phyloP scores from a whole-genome alignment of 1,140 invertebrate species.

The Monochamus saltuarius region DNA sequence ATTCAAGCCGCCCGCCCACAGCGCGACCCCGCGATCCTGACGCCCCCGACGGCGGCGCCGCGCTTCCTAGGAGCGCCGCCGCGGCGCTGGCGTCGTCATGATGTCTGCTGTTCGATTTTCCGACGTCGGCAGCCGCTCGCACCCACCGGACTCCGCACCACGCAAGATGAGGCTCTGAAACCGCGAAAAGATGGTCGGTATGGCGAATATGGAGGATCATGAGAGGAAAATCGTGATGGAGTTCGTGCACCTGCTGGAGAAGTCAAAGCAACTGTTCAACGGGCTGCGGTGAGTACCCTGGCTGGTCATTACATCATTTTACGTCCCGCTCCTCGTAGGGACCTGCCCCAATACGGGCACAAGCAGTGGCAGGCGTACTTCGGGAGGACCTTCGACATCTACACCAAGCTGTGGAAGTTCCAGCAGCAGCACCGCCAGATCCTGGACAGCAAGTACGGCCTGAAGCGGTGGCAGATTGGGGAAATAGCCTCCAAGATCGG shows the following conservation, averaged over 20 bases:
- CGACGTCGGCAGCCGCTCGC: constrained; percentile 32
- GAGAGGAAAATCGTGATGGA: constrained; percentile 94
- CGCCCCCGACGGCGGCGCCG: not conserved
- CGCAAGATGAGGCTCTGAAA: constrained; percentile 27
- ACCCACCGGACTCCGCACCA: constrained; percentile 26
- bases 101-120: constrained; percentile 47
- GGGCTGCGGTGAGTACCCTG: constrained; percentile 73
- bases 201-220: constrained; percentile 79
- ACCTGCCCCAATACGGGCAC: constrained; percentile 95
- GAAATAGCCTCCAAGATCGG: constrained; percentile 99
- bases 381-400: constrained; percentile 95
- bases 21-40: not conserved
- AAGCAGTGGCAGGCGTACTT: constrained; percentile 99
- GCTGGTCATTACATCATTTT: not conserved
- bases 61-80: constrained; percentile 21
- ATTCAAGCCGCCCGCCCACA: not conserved
- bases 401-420: constrained; percentile 98
- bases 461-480: constrained; percentile 98
- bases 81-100: constrained; percentile 40
- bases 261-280: constrained; percentile 97
- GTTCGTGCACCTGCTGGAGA: constrained; percentile 95
- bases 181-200: constrained; percentile 63
- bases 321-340: constrained; percentile 60
- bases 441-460: constrained; percentile 90
- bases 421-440: constrained; percentile 94